Conservation (phyloP, 2,797 vertebrate species). For the Lepus townsendii region DNA sequence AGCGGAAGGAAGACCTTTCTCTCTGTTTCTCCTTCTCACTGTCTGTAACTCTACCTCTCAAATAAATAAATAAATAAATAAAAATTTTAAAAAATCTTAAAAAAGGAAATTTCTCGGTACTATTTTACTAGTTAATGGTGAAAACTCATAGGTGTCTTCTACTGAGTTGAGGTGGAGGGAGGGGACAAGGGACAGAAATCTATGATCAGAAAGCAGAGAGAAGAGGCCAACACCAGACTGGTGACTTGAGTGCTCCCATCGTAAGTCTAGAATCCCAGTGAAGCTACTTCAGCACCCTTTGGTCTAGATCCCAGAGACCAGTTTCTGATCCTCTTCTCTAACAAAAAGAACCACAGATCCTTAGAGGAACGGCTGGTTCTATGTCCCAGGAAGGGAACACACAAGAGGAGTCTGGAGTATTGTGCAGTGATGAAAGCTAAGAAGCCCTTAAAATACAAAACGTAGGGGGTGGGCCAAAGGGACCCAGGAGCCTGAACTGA, state of each 20-base stretch:
- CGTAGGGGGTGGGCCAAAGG: accelerated
- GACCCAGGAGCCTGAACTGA: not conserved
- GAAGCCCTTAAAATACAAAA: not conserved
- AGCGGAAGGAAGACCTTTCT: too few species aligned
- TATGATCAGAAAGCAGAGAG: not conserved
- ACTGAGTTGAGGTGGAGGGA: not conserved
- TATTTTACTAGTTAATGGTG: not conserved
- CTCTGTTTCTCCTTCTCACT: too few species aligned
- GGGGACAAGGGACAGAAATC: not conserved
- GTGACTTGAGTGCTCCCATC: not conserved
- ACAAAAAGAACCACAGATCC: not conserved
- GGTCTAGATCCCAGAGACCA: not conserved
- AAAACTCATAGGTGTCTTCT: not conserved
- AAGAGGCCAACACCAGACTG: not conserved
- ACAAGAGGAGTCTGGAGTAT: not conserved
- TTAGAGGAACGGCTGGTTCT: not conserved
- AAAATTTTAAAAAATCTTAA: too few species aligned
- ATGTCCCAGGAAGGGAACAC: not conserved
- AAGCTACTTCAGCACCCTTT: not conserved
- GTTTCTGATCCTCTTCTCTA: not conserved
- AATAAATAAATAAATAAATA: too few species aligned
- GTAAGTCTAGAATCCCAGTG: not conserved
- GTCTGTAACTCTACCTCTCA: too few species aligned
- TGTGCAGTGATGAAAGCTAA: not conserved
- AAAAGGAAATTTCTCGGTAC: too few species aligned